A percentile compares a stretch with the other conserved stretches of the same genome.
Conservation (phyloP, 2,888 invertebrate genomes). For the Darwinula stevensoni region DNA sequence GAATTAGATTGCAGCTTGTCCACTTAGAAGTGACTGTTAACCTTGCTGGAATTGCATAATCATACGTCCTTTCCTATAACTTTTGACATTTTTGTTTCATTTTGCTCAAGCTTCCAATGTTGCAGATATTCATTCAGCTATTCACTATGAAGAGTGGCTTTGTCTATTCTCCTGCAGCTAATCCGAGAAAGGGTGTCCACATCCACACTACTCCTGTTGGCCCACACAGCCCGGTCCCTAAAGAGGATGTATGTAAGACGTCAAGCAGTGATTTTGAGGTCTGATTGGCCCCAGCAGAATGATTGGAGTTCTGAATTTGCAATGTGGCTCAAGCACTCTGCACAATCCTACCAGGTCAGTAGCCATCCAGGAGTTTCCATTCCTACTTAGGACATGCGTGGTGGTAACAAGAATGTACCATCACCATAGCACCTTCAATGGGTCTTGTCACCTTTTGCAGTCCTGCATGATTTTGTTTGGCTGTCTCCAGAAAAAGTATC, state of each 20-base stretch:
- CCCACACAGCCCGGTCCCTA: slow-evolving; percentile 29
- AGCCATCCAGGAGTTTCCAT: too few relatives aligned
- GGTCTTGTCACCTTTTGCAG: too few relatives aligned
- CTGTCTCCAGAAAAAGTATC: too few relatives aligned
- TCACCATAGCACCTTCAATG: too few relatives aligned
- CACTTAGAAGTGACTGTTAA: not conserved
- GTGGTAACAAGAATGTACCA: too few relatives aligned
- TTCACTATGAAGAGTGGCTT: too few relatives aligned
- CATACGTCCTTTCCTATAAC: not conserved
- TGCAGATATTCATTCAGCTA: too few relatives aligned
- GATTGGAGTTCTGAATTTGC: slow-evolving; percentile 36
- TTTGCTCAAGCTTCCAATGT: too few relatives aligned
- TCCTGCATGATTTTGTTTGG: too few relatives aligned
- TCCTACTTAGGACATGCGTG: too few relatives aligned
- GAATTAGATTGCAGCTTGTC: too few relatives aligned
- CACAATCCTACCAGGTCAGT: slow-evolving; percentile 33
- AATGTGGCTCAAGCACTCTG: slow-evolving; percentile 28
- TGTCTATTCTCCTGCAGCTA: too few relatives aligned
- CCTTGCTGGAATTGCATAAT: not conserved
- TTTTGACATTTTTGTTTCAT: slow-evolving; percentile 4
- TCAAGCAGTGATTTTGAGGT: slow-evolving; percentile 31
- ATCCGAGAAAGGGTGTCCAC: slow-evolving; percentile 46
- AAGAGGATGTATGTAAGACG: slow-evolving; percentile 30
- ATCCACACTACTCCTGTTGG: slow-evolving; percentile 36
- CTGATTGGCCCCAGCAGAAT: slow-evolving; percentile 21